Percentiles rank a stretch among this genome's conserved stretches.
Conservation (phyloP, 2,888 invertebrate species). For the Ennomos erosarius region DNA sequence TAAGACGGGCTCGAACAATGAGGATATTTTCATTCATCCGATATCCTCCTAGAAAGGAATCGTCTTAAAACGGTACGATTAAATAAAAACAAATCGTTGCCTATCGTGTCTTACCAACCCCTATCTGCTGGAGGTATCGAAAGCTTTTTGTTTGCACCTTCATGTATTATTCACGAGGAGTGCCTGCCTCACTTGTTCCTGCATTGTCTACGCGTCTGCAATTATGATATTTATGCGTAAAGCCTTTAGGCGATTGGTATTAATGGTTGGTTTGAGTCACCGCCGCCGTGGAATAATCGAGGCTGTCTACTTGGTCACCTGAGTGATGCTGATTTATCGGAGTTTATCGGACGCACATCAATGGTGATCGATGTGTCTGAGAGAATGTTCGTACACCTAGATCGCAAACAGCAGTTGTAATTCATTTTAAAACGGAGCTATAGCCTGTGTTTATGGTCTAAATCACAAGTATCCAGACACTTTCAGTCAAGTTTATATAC, state of each 20-base stretch:
- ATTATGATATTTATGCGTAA: conserved; percentile 79
- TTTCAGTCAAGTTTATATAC: too few species aligned
- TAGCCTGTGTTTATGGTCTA: too few species aligned
- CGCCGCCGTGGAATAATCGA: conserved; percentile 58
- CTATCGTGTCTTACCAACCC: conserved; percentile 56
- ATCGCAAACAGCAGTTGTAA: conserved; percentile 13
- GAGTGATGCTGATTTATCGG: conserved; percentile 78
- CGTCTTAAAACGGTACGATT: conserved; percentile 61
- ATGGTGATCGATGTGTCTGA: conserved; percentile 76
- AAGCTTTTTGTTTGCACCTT: conserved; percentile 56
- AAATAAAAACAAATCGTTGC: conserved; percentile 65
- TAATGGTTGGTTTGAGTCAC: conserved; percentile 71
- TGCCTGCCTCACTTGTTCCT: conserved; percentile 72
- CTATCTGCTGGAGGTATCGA: conserved; percentile 60
- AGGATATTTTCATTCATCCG: conserved; percentile 48
- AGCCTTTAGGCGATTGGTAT: conserved; percentile 74
- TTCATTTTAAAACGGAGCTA: background rate
- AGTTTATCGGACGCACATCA: conserved; percentile 74
- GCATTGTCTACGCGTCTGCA: conserved; percentile 80
- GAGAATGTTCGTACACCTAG: conserved; percentile 41
- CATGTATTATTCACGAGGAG: conserved; percentile 74
- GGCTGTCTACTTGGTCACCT: conserved; percentile 73
- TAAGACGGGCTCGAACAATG: conserved; percentile 50
- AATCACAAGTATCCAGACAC: too few species aligned
- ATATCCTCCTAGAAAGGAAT: conserved; percentile 54